phyloP scores from a whole-genome alignment of 2,888 invertebrate genomes.

The Sicus ferrugineus region DNA sequence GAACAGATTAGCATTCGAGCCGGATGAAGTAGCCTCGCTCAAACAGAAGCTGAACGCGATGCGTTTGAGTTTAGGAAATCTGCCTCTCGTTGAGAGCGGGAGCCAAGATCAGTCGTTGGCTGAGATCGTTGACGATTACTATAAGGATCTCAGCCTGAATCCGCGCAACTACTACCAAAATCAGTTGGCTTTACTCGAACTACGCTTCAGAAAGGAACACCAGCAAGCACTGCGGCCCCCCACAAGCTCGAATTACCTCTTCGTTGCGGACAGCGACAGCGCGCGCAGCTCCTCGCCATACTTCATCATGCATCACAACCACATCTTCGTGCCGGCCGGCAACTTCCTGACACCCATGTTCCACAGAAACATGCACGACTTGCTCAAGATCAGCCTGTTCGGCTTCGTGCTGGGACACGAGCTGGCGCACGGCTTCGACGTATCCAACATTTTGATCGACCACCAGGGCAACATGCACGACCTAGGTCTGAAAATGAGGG shows the following conservation, averaged over 20 bases:
- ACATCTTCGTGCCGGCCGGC: conserved; percentile 53
- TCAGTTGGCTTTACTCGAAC: conserved; percentile 47
- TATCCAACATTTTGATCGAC: conserved; percentile 43
- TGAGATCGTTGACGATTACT: conserved; percentile 43
- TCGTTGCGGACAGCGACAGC: conserved; percentile 22
- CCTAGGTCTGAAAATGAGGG: conserved; percentile 37
- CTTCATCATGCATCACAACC: conserved; percentile 49
- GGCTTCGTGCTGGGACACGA: conserved; percentile 58
- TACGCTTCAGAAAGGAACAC: conserved; percentile 39
- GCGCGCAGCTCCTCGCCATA: conserved; percentile 47
- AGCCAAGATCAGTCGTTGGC: conserved; percentile 23
- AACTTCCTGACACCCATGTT: conserved; percentile 48
- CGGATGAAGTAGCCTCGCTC: conserved; percentile 34
- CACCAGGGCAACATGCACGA: conserved; percentile 43
- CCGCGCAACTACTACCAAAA: conserved; percentile 44
- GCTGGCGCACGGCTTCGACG: conserved; percentile 53
- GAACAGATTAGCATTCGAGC: conserved; percentile 42
- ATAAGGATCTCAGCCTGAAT: conserved; percentile 35
- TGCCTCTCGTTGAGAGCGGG: conserved; percentile 38
- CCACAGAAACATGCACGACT: conserved; percentile 42
- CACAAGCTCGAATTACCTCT: conserved; percentile 17
- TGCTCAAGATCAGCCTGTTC: conserved; percentile 49
- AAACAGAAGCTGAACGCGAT: conserved; percentile 44
- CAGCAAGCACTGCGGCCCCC: conserved; percentile 10
- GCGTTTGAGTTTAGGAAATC: conserved; percentile 54